These are phyloP conservation scores for Nephila pilipes DNA, from an alignment of 1,140 invertebrate genomes.

Conservation along the genomic window DNA sequence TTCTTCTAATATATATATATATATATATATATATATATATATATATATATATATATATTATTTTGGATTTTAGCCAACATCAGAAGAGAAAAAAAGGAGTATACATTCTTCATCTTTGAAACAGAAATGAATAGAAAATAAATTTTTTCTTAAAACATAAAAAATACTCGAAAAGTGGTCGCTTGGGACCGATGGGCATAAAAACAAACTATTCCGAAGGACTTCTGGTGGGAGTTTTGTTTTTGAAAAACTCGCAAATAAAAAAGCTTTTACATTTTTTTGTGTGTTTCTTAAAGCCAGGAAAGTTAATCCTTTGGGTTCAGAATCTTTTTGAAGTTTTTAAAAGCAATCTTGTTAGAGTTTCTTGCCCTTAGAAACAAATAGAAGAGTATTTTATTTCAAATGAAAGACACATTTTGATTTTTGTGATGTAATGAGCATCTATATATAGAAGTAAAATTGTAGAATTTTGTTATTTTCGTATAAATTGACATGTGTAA, in stretches of 20 bases:
- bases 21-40: not conserved
- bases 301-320: conserved; percentile 6
- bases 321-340: not conserved
- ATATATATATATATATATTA: not conserved
- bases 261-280: not conserved
- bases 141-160: not conserved
- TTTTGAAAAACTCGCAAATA: not conserved
- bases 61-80: conserved; percentile 13
- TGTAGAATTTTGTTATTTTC: too few species aligned
- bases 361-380: not conserved
- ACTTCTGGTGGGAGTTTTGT: not conserved
- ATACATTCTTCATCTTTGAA: not conserved
- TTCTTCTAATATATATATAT: too few species aligned
- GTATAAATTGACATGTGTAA: too few species aligned
- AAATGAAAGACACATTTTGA: too few species aligned
- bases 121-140: not conserved
- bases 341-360: not conserved
- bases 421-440: too few species aligned
- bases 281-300: not conserved
- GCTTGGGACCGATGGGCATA: not conserved
- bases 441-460: too few species aligned
- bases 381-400: not conserved
- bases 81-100: not conserved
- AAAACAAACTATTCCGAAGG: not conserved
- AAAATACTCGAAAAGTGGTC: conserved; percentile 13